Percentiles rank a stretch among this genome's conserved stretches.
These are phyloP conservation scores for Amphipyra berbera DNA, from an alignment of 2,888 invertebrate genomes.

Conservation along the genomic window DNA sequence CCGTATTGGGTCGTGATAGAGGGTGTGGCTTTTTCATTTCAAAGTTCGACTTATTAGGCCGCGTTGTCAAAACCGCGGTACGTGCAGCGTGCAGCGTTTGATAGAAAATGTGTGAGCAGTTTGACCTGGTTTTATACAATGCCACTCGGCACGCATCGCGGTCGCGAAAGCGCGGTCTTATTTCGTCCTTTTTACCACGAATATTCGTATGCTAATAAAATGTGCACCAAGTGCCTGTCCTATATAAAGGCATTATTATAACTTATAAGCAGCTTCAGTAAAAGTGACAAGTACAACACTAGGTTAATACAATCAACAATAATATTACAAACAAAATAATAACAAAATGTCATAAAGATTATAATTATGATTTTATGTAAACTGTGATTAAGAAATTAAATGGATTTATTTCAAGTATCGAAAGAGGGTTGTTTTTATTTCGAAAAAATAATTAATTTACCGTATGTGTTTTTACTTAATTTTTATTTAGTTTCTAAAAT, in stretches of 20 bases:
- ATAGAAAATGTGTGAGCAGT: too few species aligned
- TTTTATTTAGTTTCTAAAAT: slow-evolving; percentile 42
- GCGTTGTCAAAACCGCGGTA: too few species aligned
- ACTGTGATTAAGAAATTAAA: slow-evolving; percentile 46
- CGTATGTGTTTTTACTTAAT: slow-evolving; percentile 32
- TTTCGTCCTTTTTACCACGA: not conserved
- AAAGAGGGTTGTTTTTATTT: slow-evolving; percentile 1
- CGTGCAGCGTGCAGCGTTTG: too few species aligned
- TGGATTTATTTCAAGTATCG: not conserved
- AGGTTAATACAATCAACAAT: slow-evolving; percentile 39
- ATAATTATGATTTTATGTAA: slow-evolving; percentile 35
- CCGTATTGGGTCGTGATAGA: too few species aligned
- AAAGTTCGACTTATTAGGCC: too few species aligned
- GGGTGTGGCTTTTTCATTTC: too few species aligned
- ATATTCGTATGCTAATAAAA: slow-evolving; percentile 17
- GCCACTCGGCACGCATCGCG: too few species aligned
- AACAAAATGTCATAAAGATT: slow-evolving; percentile 25
- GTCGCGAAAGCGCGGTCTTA: too few species aligned
- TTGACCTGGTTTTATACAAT: too few species aligned
- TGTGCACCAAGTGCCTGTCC: slow-evolving; percentile 49
- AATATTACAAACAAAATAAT: slow-evolving; percentile 16
- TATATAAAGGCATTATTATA: slow-evolving; percentile 46
- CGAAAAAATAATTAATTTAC: slow-evolving; percentile 17
- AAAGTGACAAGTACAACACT: slow-evolving; percentile 56
- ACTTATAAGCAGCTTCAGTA: slow-evolving; percentile 48